Conservation (phyloP, 64 coral and sea anemone species). For the Pocillopora verrucosa region DNA sequence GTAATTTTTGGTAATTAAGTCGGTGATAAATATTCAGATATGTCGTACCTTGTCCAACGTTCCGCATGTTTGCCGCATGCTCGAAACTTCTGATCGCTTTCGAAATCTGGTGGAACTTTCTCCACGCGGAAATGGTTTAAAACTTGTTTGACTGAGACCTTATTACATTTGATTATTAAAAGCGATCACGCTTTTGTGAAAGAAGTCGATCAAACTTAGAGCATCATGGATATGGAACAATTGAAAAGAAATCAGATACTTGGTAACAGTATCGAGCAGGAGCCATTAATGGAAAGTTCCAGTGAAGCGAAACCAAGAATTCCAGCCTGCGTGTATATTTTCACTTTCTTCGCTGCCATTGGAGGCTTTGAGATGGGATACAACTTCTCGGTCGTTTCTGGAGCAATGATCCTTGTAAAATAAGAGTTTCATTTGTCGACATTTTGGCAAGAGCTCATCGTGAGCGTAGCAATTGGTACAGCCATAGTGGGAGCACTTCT, state of each 20-base stretch:
- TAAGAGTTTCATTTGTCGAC: conserved; percentile 68
- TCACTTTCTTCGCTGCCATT: conserved; percentile 83
- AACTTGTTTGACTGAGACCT: too few relatives aligned
- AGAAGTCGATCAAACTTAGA: not conserved
- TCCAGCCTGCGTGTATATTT: conserved; percentile 68
- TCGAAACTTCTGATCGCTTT: too few relatives aligned
- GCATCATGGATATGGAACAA: too few relatives aligned
- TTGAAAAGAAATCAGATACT: too few relatives aligned
- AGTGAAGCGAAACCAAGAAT: not conserved
- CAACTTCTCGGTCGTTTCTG: conserved; percentile 92
- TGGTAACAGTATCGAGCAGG: not conserved
- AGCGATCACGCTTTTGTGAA: too few relatives aligned
- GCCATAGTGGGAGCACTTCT: conserved; percentile 70
- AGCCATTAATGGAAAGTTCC: not conserved
- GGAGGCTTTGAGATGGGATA: conserved; percentile 95
- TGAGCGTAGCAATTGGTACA: conserved; percentile 83
- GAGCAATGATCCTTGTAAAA: conserved; percentile 77
- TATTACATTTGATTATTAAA: too few relatives aligned
- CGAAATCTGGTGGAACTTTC: too few relatives aligned
- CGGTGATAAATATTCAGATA: too few relatives aligned
- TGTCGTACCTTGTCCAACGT: too few relatives aligned
- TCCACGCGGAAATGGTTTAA: too few relatives aligned
- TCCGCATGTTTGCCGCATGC: too few relatives aligned
- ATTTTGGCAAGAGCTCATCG: conserved; percentile 89
- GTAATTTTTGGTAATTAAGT: too few relatives aligned